Evolutionary conservation across 2,797 vertebrate species (phyloP).

Genomic region (Setipinna tenuifilis): DNA sequence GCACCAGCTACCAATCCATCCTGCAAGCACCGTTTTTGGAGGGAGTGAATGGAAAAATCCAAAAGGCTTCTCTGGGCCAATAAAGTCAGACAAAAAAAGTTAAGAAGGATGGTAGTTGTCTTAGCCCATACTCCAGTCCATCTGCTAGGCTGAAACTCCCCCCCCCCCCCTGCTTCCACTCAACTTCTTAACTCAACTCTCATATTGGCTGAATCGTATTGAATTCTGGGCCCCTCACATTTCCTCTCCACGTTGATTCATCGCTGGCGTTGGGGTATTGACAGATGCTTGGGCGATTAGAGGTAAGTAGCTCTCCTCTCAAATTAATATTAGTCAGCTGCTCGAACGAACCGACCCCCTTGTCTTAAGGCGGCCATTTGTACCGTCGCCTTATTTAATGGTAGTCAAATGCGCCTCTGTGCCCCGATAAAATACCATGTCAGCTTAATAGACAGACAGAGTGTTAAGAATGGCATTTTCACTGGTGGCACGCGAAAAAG

Average conservation of each 20-base stretch:
- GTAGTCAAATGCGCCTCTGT: conserved; percentile 41
- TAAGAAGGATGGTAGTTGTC: background rate
- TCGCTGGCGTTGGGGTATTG: background rate
- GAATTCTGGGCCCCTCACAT: background rate
- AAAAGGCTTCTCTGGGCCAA: background rate
- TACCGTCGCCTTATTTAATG: conserved; percentile 56
- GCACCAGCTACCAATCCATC: background rate
- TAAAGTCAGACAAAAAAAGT: background rate
- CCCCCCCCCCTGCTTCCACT: background rate
- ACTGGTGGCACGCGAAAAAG: conserved; percentile 39
- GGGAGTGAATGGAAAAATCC: background rate
- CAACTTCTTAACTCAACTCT: background rate
- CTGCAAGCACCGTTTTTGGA: background rate
- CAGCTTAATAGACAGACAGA: conserved; percentile 52
- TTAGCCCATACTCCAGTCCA: background rate
- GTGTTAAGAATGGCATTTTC: conserved; percentile 54
- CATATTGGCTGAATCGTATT: background rate
- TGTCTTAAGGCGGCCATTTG: conserved; percentile 41
- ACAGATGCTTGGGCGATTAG: conserved; percentile 4
- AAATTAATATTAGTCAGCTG: conserved; percentile 8
- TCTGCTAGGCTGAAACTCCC: background rate
- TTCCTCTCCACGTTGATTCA: background rate
- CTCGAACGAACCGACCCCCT: conserved; percentile 13
- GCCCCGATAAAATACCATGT: conserved; percentile 45
- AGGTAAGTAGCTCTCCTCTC: background rate